Evolutionary conservation across 2,797 vertebrate species (phyloP).

Genomic region (Aselliscus stoliczkanus): DNA sequence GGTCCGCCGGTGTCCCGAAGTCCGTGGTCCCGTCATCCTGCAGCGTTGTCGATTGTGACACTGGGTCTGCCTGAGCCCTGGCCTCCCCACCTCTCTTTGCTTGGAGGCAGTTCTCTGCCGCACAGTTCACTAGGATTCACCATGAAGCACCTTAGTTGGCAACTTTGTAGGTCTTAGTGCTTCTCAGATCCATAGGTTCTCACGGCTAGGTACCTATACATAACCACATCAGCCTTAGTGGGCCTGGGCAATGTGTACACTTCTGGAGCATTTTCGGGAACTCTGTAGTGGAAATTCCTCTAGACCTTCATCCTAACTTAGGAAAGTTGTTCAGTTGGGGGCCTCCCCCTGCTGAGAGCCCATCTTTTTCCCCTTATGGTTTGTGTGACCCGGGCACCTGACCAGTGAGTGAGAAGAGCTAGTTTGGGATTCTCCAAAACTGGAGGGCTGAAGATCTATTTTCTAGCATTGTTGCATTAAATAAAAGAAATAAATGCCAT

Average conservation of each 20-base stretch:
- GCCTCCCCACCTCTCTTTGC: background rate
- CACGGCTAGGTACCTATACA: fast-evolving
- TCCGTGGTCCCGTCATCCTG: background rate
- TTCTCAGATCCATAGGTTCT: background rate
- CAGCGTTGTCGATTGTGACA: background rate
- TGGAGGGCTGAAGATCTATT: background rate
- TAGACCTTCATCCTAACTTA: background rate
- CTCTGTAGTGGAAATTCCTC: background rate
- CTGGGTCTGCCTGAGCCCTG: too few relatives aligned
- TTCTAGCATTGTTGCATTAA: background rate
- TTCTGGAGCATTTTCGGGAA: background rate
- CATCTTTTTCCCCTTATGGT: background rate
- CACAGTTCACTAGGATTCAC: background rate
- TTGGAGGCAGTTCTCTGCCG: background rate
- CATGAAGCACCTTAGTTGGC: too few relatives aligned
- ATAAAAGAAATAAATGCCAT: background rate
- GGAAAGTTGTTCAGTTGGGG: background rate
- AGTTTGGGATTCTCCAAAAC: background rate
- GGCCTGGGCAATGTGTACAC: too few relatives aligned
- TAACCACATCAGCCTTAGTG: background rate
- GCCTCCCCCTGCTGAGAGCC: background rate
- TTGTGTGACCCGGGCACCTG: background rate
- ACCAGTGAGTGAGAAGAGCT: background rate
- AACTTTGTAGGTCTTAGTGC: background rate
- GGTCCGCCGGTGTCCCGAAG: background rate